Evolutionary conservation across 2,113 vertebrate genomes (phyloP).

Genomic region (Spermophilus dauricus): DNA sequence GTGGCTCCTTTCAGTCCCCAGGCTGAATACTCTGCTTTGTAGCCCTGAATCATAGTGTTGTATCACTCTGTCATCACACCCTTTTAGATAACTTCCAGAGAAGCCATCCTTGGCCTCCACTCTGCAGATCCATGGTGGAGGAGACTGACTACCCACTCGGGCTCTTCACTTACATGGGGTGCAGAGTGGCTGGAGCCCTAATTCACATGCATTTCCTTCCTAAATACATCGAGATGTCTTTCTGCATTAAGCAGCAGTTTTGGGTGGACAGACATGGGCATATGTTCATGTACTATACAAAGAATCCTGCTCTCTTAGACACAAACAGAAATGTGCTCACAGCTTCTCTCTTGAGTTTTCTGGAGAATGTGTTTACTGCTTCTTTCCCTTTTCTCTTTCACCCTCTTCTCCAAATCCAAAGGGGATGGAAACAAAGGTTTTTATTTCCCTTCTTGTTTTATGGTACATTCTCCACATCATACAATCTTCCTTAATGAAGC

Average conservation of each 20-base stretch:
- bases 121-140: not conserved
- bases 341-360: not conserved
- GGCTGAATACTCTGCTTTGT: not conserved
- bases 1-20: not conserved
- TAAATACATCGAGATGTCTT: not conserved
- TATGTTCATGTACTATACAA: not conserved
- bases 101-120: not conserved
- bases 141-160: not conserved
- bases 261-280: fast-evolving
- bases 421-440: not conserved
- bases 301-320: not conserved
- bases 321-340: not conserved
- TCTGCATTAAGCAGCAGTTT: not conserved
- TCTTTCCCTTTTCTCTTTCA: not conserved
- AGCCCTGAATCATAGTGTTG: not conserved
- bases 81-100: not conserved
- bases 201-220: not conserved
- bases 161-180: not conserved
- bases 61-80: not conserved
- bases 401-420: not conserved
- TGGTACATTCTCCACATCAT: not conserved
- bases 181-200: not conserved
- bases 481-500: not conserved
- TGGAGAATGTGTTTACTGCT: not conserved
- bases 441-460: slow-evolving; percentile 1